phyloP scores from a whole-genome alignment of 1,140 invertebrate species.

The Drosophila parabipectinata region DNA sequence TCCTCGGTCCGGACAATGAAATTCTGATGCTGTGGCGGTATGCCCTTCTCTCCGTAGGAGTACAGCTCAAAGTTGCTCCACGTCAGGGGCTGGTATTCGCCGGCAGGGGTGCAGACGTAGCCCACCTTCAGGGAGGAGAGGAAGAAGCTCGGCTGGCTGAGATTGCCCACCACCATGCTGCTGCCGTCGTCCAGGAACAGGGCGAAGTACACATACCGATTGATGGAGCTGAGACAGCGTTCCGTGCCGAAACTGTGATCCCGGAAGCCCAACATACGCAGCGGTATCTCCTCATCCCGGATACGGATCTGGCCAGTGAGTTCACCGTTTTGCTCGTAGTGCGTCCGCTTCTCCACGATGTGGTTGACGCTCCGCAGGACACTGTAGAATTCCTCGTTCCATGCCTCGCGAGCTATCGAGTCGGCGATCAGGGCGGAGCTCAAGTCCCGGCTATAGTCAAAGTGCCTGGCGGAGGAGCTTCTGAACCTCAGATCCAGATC shows the following conservation, averaged over 20 bases:
- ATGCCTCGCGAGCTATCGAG: slow-evolving; percentile 75
- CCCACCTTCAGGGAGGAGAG: slow-evolving; percentile 77
- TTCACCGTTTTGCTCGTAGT: slow-evolving; percentile 72
- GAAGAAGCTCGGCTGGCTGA: slow-evolving; percentile 78
- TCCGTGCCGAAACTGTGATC: slow-evolving; percentile 80
- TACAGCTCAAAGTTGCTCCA: slow-evolving; percentile 77
- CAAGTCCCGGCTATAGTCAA: slow-evolving; percentile 73
- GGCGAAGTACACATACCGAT: slow-evolving; percentile 80
- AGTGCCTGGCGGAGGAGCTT: slow-evolving; percentile 55
- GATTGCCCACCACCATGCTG: slow-evolving; percentile 76
- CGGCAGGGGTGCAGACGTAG: slow-evolving; percentile 58
- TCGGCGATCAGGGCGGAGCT: slow-evolving; percentile 74
- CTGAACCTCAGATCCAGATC: slow-evolving; percentile 57
- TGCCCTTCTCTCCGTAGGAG: slow-evolving; percentile 75
- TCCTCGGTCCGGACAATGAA: slow-evolving; percentile 70
- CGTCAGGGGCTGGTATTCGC: slow-evolving; percentile 68
- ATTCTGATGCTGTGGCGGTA: slow-evolving; percentile 73
- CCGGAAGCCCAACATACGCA: slow-evolving; percentile 55
- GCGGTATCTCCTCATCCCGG: background rate
- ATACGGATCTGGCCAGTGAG: slow-evolving; percentile 45
- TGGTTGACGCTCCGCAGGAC: slow-evolving; percentile 58
- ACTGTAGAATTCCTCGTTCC: slow-evolving; percentile 75
- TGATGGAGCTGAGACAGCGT: slow-evolving; percentile 76
- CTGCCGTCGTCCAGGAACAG: slow-evolving; percentile 75
- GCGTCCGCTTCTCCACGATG: slow-evolving; percentile 67